phyloP scores from a whole-genome alignment of 2,888 invertebrate species.

The Acronicta aceris region DNA sequence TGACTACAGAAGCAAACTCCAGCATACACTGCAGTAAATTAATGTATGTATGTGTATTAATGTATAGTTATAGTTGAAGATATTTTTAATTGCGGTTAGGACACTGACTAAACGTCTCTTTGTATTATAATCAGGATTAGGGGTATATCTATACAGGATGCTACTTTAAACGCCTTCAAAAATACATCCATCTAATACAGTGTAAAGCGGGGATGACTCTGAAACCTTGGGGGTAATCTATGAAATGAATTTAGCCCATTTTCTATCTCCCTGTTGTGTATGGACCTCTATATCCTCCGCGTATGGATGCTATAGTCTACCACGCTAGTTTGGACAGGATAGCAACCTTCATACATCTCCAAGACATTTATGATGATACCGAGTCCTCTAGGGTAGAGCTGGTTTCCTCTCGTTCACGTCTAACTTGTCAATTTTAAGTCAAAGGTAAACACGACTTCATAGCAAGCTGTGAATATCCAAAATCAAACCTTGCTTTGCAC shows the following conservation, averaged over 20 bases:
- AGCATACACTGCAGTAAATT: conserved; percentile 18
- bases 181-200: conserved; percentile 50
- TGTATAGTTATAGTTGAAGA: conserved; percentile 47
- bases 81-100: conserved; percentile 48
- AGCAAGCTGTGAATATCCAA: too few relatives aligned
- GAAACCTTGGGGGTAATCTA: not conserved
- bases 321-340: too few relatives aligned
- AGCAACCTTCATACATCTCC: too few relatives aligned
- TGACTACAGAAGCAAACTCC: conserved; percentile 27
- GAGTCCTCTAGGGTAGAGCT: too few relatives aligned
- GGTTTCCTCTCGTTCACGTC: too few relatives aligned
- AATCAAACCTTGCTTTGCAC: too few relatives aligned
- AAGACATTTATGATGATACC: too few relatives aligned
- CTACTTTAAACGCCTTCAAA: conserved; percentile 47
- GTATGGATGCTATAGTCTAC: too few relatives aligned
- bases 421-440: too few relatives aligned
- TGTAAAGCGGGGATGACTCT: not conserved
- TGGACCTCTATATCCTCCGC: too few relatives aligned
- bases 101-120: conserved; percentile 8
- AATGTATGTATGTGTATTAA: too few relatives aligned
- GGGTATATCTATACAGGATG: conserved; percentile 19
- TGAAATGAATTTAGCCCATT: not conserved
- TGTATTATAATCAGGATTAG: conserved; percentile 15
- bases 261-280: not conserved
- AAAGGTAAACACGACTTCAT: too few relatives aligned